Evolutionary conservation across 1,140 invertebrate genomes (phyloP).

Genomic region (Antheraea pernyi): DNA sequence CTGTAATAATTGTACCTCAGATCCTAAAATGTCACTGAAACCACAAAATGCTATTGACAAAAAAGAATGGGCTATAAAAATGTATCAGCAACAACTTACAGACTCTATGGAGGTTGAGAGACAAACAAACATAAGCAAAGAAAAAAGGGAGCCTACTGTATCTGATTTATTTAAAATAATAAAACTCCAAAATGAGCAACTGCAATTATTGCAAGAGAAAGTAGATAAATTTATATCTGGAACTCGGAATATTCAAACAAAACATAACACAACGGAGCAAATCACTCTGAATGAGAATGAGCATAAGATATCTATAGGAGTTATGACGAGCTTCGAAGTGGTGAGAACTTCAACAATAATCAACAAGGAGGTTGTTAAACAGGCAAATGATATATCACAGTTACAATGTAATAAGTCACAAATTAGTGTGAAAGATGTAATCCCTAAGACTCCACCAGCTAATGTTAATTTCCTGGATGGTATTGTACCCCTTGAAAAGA

Average conservation of each 20-base stretch:
- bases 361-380: slow-evolving; percentile 61
- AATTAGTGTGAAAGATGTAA: slow-evolving; percentile 62
- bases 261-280: slow-evolving; percentile 49
- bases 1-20: neutral
- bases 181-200: slow-evolving; percentile 80
- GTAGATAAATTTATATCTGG: slow-evolving; percentile 72
- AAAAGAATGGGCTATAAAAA: slow-evolving; percentile 57
- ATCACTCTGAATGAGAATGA: slow-evolving; percentile 73
- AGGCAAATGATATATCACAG: slow-evolving; percentile 53
- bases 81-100: slow-evolving; percentile 43
- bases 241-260: slow-evolving; percentile 36
- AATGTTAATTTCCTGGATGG: slow-evolving; percentile 66
- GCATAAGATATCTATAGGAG: slow-evolving; percentile 84
- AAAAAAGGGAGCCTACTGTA: slow-evolving; percentile 73
- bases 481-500: slow-evolving; percentile 42
- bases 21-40: slow-evolving; percentile 7
- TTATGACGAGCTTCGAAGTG: slow-evolving; percentile 86
- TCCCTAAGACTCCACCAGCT: slow-evolving; percentile 45
- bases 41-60: slow-evolving; percentile 51
- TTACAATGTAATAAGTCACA: slow-evolving; percentile 66
- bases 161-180: slow-evolving; percentile 80
- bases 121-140: slow-evolving; percentile 45
- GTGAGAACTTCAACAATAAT: slow-evolving; percentile 77
- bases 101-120: slow-evolving; percentile 47
- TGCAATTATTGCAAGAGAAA: slow-evolving; percentile 78